Percentiles rank a stretch among this genome's conserved stretches.
These are phyloP conservation scores for Rousettus madagascariensis DNA, from an alignment of 2,797 vertebrate species.

Conservation along the genomic window DNA sequence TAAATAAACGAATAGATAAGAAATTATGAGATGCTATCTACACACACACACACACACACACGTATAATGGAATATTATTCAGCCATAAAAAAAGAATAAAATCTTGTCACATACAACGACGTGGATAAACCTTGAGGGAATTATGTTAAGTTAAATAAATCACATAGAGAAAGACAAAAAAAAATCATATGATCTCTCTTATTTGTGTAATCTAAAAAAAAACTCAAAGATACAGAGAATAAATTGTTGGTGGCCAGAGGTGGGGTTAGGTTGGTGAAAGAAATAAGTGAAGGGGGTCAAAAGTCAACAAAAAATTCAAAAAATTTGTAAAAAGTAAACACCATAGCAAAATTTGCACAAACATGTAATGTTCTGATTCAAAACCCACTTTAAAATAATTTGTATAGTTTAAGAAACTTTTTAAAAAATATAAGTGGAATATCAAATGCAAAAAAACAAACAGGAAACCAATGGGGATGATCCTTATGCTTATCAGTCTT, in stretches of 20 bases:
- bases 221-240: not conserved
- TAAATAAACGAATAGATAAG: not conserved
- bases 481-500: not conserved
- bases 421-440: not conserved
- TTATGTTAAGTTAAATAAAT: not conserved
- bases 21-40: not conserved
- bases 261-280: not conserved
- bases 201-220: not conserved
- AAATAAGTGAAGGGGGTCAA: not conserved
- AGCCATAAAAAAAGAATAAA: not conserved
- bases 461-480: not conserved
- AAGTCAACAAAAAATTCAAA: not conserved
- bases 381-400: not conserved
- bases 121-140: not conserved
- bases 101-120: not conserved
- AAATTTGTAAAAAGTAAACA: not conserved
- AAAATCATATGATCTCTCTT: not conserved
- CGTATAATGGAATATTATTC: not conserved
- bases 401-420: not conserved
- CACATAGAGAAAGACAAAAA: not conserved
- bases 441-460: not conserved
- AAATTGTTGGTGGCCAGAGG: not conserved
- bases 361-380: not conserved
- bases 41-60: too few species aligned
- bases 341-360: not conserved